Percentiles rank a stretch among this genome's conserved stretches.
Conservation (phyloP, 2,888 invertebrate species). For the Amiota communis region DNA sequence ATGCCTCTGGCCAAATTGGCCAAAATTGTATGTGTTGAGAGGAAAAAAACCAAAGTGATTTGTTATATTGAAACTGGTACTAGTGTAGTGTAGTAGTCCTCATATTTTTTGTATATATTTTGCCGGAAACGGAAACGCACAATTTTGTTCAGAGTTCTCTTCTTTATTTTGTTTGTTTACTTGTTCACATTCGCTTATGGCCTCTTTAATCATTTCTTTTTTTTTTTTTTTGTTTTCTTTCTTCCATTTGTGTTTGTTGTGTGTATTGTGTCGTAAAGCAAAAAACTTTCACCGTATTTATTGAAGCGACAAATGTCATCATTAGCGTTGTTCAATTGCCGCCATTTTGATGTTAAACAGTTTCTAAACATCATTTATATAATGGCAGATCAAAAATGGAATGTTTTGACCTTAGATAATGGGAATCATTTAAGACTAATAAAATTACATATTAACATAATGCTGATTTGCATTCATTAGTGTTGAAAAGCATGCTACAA, state of each 20-base stretch:
- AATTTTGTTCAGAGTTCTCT: slow-evolving; percentile 33
- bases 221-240: slow-evolving; percentile 33
- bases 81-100: too few species aligned
- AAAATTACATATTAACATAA: too few species aligned
- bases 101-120: slow-evolving; percentile 38
- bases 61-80: slow-evolving; percentile 55
- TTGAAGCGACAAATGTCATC: slow-evolving; percentile 66
- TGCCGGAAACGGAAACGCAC: slow-evolving; percentile 63
- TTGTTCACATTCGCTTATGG: slow-evolving; percentile 18
- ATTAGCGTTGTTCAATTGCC: slow-evolving; percentile 66
- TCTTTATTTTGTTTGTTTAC: slow-evolving; percentile 30
- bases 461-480: too few species aligned
- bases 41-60: slow-evolving; percentile 53
- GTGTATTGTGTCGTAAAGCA: slow-evolving; percentile 24
- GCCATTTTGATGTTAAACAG: not conserved
- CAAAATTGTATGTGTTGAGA: slow-evolving; percentile 7
- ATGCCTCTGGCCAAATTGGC: not conserved
- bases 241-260: not conserved
- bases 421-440: too few species aligned
- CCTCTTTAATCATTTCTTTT: slow-evolving; percentile 62
- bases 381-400: not conserved
- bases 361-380: too few species aligned
- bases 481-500: too few species aligned
- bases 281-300: slow-evolving; percentile 26
- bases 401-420: slow-evolving; percentile 32